Conservation (phyloP, 1,140 invertebrate genomes). For the Pseudomyrmex sp. region DNA sequence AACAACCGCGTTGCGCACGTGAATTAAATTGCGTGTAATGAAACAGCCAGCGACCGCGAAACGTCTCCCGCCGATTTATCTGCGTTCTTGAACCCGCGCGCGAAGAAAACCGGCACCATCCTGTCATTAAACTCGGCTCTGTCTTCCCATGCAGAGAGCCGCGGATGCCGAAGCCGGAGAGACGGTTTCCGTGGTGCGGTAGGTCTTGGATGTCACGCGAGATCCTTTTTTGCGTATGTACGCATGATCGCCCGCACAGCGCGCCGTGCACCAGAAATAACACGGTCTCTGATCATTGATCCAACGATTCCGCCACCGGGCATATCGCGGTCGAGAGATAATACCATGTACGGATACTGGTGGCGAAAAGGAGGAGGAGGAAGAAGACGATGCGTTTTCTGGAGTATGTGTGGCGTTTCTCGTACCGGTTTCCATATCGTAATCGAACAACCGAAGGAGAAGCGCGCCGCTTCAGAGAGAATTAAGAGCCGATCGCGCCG, state of each 20-base stretch:
- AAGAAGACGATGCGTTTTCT: background rate
- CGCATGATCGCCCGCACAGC: slow-evolving; percentile 22
- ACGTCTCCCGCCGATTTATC: slow-evolving; percentile 37
- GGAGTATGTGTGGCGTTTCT: background rate
- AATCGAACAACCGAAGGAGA: slow-evolving; percentile 34
- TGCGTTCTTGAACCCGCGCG: slow-evolving; percentile 43
- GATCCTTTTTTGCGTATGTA: slow-evolving; percentile 52
- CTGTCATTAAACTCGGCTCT: slow-evolving; percentile 52
- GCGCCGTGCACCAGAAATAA: slow-evolving; percentile 64
- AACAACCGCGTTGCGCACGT: background rate
- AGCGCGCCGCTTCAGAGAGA: background rate
- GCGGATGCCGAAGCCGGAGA: background rate
- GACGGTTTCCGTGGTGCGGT: slow-evolving; percentile 59
- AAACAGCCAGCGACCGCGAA: slow-evolving; percentile 6
- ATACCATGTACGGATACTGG: background rate
- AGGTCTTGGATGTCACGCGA: slow-evolving; percentile 68
- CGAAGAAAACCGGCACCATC: slow-evolving; percentile 32
- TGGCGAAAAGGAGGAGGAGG: background rate
- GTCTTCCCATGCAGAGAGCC: slow-evolving; percentile 15
- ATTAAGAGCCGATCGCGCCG: slow-evolving; percentile 2
- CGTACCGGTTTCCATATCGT: slow-evolving; percentile 62
- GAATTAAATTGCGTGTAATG: background rate
- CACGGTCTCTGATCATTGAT: slow-evolving; percentile 66
- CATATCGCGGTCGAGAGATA: slow-evolving; percentile 3
- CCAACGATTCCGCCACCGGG: slow-evolving; percentile 47